These are phyloP conservation scores for Diarsia dahlii DNA, from an alignment of 2,888 invertebrate species.

Conservation along the genomic window DNA sequence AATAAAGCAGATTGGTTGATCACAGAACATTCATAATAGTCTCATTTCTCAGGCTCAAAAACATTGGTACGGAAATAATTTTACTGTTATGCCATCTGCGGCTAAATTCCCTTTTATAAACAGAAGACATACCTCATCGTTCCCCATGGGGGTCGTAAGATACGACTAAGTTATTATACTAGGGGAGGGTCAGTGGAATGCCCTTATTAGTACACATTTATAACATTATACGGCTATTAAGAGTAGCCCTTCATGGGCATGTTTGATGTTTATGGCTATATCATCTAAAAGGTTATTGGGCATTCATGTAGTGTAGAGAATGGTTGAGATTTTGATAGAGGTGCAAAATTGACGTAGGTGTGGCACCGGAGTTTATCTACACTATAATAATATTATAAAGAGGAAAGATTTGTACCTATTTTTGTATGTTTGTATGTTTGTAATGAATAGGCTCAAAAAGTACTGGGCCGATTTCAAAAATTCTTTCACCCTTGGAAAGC, in stretches of 20 bases:
- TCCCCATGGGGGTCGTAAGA: constrained; percentile 45
- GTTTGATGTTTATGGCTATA: constrained; percentile 42
- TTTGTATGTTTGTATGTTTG: no score
- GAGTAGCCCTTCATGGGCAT: constrained; percentile 17
- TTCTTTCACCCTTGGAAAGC: no score
- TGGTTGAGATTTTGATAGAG: constrained; percentile 1
- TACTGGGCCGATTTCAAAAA: no score
- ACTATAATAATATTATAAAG: no score
- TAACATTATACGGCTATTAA: constrained; percentile 41
- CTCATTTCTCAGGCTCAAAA: background rate
- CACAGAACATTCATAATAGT: background rate
- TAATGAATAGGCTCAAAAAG: no score
- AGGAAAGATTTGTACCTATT: no score
- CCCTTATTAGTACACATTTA: constrained; percentile 56
- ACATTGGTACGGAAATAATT: constrained; percentile 16
- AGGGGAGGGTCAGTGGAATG: constrained; percentile 42
- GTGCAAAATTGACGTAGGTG: background rate
- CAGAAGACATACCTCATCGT: constrained; percentile 20
- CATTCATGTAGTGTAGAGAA: background rate
- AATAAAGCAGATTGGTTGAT: background rate
- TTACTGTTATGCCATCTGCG: constrained; percentile 36
- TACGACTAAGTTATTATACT: constrained; percentile 41
- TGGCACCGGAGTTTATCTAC: background rate
- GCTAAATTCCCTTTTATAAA: constrained; percentile 40
- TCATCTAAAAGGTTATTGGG: constrained; percentile 13